phyloP scores from a whole-genome alignment of 2,113 vertebrate species.

The Centropus bengalensis region DNA sequence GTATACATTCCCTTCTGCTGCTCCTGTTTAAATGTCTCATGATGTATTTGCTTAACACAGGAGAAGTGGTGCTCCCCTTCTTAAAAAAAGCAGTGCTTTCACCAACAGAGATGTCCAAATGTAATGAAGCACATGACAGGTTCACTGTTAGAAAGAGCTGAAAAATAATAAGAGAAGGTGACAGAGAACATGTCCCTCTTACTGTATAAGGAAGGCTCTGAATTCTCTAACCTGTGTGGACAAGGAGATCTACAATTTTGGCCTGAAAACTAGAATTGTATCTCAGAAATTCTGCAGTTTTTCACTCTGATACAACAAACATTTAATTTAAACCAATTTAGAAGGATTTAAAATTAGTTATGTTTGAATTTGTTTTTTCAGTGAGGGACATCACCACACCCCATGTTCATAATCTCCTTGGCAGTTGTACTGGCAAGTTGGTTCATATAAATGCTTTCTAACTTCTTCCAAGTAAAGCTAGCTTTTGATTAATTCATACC shows the following conservation, averaged over 20 bases:
- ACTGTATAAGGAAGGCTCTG: neutral
- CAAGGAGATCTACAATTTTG: neutral
- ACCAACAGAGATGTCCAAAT: neutral
- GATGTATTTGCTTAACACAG: neutral
- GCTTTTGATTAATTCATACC: neutral
- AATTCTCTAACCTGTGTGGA: neutral
- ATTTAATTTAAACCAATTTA: slow-evolving; percentile 4
- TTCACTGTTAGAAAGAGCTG: neutral
- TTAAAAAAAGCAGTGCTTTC: neutral
- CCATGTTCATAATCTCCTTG: neutral
- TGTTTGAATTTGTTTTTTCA: neutral
- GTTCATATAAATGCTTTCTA: neutral
- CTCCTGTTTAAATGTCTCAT: neutral
- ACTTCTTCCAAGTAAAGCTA: neutral
- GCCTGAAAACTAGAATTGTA: neutral
- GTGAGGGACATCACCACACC: neutral
- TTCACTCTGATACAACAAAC: neutral
- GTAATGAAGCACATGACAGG: neutral
- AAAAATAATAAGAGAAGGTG: neutral
- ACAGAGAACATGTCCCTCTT: neutral
- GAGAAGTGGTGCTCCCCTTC: neutral
- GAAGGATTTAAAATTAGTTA: neutral
- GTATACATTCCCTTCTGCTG: neutral
- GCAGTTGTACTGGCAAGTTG: neutral
- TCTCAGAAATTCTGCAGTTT: neutral